Conservation (phyloP, 2,113 vertebrate species). For the Ailurus styani region DNA sequence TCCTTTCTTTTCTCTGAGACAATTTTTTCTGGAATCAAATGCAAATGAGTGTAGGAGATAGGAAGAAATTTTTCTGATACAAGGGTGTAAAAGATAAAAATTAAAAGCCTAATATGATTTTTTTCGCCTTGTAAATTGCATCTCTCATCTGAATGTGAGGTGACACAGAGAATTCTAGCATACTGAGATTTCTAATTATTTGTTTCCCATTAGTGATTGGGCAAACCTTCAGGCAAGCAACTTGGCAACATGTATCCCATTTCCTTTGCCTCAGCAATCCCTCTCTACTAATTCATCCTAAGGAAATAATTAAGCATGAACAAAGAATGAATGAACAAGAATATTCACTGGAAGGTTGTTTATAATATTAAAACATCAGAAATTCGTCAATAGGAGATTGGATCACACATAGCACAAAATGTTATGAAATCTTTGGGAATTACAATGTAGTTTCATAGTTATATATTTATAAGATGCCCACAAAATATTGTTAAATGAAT, state of each 20-base stretch:
- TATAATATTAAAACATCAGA: neutral
- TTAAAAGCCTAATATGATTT: neutral
- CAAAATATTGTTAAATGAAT: neutral
- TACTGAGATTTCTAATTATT: slow-evolving; percentile 28
- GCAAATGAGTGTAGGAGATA: neutral
- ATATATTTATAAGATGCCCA: neutral
- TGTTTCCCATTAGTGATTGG: neutral
- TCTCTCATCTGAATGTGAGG: neutral
- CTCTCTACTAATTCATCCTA: neutral
- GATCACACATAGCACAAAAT: neutral
- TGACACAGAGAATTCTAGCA: neutral
- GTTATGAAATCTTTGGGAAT: neutral
- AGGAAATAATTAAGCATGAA: neutral
- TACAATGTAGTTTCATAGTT: neutral
- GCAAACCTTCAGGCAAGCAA: slow-evolving; percentile 2
- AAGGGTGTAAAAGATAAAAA: neutral
- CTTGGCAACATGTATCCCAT: neutral
- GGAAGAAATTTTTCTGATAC: neutral
- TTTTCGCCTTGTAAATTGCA: neutral
- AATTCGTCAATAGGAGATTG: neutral
- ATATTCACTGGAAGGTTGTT: neutral
- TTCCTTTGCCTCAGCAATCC: neutral
- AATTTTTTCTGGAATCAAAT: neutral
- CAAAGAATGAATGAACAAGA: neutral
- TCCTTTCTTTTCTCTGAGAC: neutral